Evolutionary conservation across 2,113 vertebrate genomes (phyloP).

Genomic region (Sceloporus tristichus): DNA sequence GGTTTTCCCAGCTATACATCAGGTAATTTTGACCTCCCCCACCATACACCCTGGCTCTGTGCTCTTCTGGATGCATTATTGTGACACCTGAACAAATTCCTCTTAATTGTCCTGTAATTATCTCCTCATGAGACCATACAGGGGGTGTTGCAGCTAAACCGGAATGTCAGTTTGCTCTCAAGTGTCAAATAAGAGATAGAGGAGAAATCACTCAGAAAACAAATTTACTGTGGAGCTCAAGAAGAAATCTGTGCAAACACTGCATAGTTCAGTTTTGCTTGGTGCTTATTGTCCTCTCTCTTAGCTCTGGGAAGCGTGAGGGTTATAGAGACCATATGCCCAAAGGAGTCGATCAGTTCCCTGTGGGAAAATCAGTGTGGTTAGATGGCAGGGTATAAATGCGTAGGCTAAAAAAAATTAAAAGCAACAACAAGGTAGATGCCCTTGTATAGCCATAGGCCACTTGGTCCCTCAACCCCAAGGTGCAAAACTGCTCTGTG

Average conservation of each 20-base stretch:
- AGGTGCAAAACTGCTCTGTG: conserved; percentile 31
- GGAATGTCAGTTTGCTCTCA: not conserved
- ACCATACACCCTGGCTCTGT: not conserved
- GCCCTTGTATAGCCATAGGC: conserved; percentile 21
- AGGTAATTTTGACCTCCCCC: not conserved
- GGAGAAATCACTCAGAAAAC: not conserved
- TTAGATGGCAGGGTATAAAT: not conserved
- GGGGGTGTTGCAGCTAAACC: not conserved
- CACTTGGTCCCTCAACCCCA: fast-evolving
- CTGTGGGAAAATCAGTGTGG: not conserved
- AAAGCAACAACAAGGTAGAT: not conserved
- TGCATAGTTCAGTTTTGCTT: not conserved
- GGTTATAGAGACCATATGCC: not conserved
- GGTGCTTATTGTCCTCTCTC: not conserved
- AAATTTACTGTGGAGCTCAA: not conserved
- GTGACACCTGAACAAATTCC: not conserved
- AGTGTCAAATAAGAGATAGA: not conserved
- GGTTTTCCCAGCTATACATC: not conserved
- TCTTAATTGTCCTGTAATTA: conserved; percentile 8
- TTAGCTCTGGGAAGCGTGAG: not conserved
- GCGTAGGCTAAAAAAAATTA: not conserved
- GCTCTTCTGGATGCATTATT: conserved; percentile 5
- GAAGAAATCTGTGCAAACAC: not conserved
- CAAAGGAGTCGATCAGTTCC: not conserved
- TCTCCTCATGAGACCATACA: not conserved